Conservation (phyloP, 1,140 invertebrate genomes). For the Homarus americanus region DNA sequence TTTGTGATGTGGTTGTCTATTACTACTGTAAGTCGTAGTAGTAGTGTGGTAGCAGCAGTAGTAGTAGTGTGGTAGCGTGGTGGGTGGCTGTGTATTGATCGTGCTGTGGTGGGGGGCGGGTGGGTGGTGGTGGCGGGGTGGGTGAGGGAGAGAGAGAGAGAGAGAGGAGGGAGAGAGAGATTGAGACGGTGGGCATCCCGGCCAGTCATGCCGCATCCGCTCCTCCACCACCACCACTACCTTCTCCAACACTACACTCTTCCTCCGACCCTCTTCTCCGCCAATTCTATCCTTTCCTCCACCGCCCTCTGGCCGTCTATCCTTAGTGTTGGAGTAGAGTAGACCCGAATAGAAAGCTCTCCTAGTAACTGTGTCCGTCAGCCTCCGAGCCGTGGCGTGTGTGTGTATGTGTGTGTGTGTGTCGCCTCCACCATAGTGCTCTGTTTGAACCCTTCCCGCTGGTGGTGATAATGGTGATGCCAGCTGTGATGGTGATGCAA, state of each 20-base stretch:
- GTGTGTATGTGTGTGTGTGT: constrained; percentile 41
- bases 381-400: constrained; percentile 32
- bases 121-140: neutral
- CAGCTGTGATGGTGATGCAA: constrained; percentile 27
- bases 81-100: constrained; percentile 7
- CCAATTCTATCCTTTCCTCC: neutral
- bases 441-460: constrained; percentile 9
- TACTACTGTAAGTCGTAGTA: neutral
- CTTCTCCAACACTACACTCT: constrained; percentile 41
- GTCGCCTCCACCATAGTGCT: constrained; percentile 29
- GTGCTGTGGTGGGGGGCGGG: neutral
- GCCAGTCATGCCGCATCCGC: constrained; percentile 46
- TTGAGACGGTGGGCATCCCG: constrained; percentile 41
- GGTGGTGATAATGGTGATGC: constrained; percentile 25
- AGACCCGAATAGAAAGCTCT: neutral
- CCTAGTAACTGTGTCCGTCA: constrained; percentile 20
- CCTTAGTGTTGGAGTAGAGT: constrained; percentile 15
- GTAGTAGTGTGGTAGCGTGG: neutral
- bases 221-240: constrained; percentile 42
- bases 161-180: constrained; percentile 29
- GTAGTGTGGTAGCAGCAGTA: neutral
- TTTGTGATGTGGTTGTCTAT: neutral
- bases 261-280: constrained; percentile 17
- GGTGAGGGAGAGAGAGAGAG: constrained; percentile 23
- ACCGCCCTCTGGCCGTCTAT: neutral